Evolutionary conservation across 2,113 vertebrate species (phyloP).

Genomic region (Athene cunicularia): DNA sequence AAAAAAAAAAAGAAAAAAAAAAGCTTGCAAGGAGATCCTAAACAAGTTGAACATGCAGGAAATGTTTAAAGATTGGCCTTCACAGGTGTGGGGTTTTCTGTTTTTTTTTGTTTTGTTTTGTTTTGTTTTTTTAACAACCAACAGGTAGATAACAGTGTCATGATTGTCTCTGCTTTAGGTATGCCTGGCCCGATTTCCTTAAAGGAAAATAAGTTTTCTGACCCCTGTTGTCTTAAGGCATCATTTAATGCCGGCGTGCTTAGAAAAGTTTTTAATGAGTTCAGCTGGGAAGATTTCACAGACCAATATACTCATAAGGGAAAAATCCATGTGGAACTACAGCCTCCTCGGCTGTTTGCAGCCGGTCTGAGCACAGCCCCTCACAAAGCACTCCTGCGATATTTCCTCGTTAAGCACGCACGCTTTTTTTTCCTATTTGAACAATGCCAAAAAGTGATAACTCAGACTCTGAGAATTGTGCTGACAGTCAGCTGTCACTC

Average conservation of each 20-base stretch:
- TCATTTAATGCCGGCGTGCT: background rate
- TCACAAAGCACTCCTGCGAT: slow-evolving; percentile 30
- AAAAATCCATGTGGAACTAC: slow-evolving; percentile 10
- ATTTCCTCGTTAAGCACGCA: slow-evolving; percentile 50
- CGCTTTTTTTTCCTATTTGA: slow-evolving; percentile 53
- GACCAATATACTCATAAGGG: background rate
- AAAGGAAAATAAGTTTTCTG: background rate
- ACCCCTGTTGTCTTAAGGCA: background rate
- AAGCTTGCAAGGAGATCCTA: slow-evolving; percentile 44
- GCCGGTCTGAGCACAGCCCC: background rate
- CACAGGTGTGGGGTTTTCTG: background rate
- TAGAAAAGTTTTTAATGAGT: slow-evolving; percentile 58
- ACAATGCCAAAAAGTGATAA: slow-evolving; percentile 76
- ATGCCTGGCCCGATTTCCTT: background rate
- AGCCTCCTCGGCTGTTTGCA: background rate
- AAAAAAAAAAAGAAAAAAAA: background rate
- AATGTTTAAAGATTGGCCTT: slow-evolving; percentile 46
- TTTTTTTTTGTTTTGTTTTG: too few species aligned
- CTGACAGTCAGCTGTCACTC: slow-evolving; percentile 87
- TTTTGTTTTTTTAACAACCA: background rate
- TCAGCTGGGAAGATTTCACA: slow-evolving; percentile 53
- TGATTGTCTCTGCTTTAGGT: background rate
- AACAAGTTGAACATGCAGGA: slow-evolving; percentile 64
- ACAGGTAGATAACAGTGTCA: background rate
- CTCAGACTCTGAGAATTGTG: slow-evolving; percentile 71